These are phyloP conservation scores for Choristoneura rosaceana DNA, from an alignment of 2,888 invertebrate genomes.

Conservation along the genomic window DNA sequence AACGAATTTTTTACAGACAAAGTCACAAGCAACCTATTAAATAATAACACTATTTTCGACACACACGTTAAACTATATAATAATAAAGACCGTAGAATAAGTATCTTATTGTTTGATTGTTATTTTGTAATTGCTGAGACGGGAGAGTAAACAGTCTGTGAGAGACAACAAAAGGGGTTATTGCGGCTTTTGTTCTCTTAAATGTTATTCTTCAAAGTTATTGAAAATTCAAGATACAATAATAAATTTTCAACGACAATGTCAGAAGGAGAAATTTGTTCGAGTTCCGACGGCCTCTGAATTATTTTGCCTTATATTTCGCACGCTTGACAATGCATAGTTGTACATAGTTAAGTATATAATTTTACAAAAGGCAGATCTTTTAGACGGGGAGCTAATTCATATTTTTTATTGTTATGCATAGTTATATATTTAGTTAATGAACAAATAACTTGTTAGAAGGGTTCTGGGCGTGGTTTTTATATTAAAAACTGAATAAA, in stretches of 20 bases:
- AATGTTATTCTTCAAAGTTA: slow-evolving; percentile 27
- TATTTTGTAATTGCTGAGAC: slow-evolving; percentile 36
- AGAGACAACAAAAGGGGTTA: slow-evolving; percentile 40
- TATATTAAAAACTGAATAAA: too few relatives aligned
- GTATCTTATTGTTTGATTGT: slow-evolving; percentile 21
- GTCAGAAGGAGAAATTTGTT: slow-evolving; percentile 12
- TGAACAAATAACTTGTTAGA: too few relatives aligned
- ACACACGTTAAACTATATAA: not conserved
- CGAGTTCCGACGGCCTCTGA: not conserved
- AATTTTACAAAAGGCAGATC: too few relatives aligned
- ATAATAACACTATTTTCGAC: not conserved
- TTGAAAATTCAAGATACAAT: slow-evolving; percentile 26
- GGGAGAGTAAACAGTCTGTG: slow-evolving; percentile 42
- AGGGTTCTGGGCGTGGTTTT: too few relatives aligned
- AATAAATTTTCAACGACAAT: slow-evolving; percentile 10
- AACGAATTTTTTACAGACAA: too few relatives aligned
- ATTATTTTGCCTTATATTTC: not conserved
- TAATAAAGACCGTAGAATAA: not conserved
- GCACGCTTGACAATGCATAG: not conserved
- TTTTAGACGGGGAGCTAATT: too few relatives aligned
- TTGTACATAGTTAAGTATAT: too few relatives aligned
- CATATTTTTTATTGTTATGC: too few relatives aligned
- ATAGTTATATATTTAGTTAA: too few relatives aligned
- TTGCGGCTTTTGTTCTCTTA: slow-evolving; percentile 43
- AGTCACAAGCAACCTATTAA: too few relatives aligned